Base-by-base conservation (phyloP, 2,797 vertebrate genomes). In the Muscicapa striata region DNA sequence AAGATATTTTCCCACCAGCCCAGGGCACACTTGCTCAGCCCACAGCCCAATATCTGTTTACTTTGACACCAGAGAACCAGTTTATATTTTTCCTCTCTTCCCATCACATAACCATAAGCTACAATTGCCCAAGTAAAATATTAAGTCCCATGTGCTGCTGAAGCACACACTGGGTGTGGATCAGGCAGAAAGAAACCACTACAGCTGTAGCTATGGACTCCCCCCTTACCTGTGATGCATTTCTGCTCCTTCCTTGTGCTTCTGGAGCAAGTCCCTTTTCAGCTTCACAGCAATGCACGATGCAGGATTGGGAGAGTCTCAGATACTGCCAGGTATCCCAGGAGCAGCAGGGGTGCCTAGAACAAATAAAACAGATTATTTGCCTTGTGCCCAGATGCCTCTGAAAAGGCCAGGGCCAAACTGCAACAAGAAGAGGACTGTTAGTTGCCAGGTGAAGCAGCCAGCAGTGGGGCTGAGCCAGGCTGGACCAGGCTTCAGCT, bases 211-310 rank as follows among this genome's bases (percentile, higher is more conserved):
- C 45, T 17, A 45, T 2, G 15, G 54, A 6, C 15, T 51, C 18
- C 22, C 32, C 30, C 11, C 0, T 90, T 84, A 95, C 95, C 95
- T 96, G 58, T 19, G 93, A 63, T 48, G 88, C 93, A 90, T 91
- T 87, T 54, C 64, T 75, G 82, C 73, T 82, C 29, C 17, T 34
- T 48, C 80, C 54, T 45, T 23, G 90, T 30, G 27, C 36, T 72
- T 34, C 76, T 55, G 69, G 46, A 81, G 4, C 10, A 36, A 64
- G 64, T 38, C 58, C 36, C 76, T 79, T 72, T 41, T 15, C 85
- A 75, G 73, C 58, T 84, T 86, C 36, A 76, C 66, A 45, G 63
- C 55, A 64, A 66, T 34, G 8, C 22, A 69, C 9, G 0, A 58
- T 23, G 57, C 58, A 86, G 77, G 51, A 41, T 0, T 63, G 80